Percentiles rank a stretch among this genome's conserved stretches.
Conservation (phyloP, 2,888 invertebrate genomes). For the Drosophila demipolita region DNA sequence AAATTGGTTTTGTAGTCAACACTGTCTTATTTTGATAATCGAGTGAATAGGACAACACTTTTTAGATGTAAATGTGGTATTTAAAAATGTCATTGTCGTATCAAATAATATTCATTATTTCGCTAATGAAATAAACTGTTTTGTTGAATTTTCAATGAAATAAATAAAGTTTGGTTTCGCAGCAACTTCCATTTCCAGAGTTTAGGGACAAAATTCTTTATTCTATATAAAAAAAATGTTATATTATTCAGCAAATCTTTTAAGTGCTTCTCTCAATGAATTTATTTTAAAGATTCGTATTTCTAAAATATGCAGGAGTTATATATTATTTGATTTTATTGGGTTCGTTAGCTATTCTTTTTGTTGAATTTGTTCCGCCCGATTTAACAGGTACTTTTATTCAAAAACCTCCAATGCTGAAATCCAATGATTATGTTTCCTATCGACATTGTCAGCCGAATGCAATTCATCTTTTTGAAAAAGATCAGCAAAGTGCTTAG, state of each 20-base stretch:
- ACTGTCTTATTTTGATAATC: not conserved
- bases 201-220: not conserved
- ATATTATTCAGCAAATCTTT: not conserved
- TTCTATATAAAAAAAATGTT: not conserved
- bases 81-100: not conserved
- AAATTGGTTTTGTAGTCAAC: not conserved
- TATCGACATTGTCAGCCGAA: constrained; percentile 1
- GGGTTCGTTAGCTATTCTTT: not conserved
- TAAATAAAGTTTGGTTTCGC: not conserved
- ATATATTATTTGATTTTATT: not conserved
- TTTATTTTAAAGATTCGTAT: not conserved
- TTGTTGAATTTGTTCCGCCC: not conserved
- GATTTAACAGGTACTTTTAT: not conserved
- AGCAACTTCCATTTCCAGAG: not conserved
- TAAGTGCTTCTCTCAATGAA: not conserved
- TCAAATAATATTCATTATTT: not conserved
- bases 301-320: not conserved
- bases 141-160: not conserved
- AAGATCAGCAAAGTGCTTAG: constrained; percentile 23
- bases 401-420: not conserved
- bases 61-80: not conserved
- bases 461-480: constrained; percentile 20
- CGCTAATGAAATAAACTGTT: not conserved
- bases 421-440: not conserved
- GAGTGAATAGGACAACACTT: constrained; percentile 11